Percentiles rank a stretch among this genome's conserved stretches.
Evolutionary conservation across 2,113 vertebrate genomes (phyloP).

Genomic region (Xiphophorus maculatus): DNA sequence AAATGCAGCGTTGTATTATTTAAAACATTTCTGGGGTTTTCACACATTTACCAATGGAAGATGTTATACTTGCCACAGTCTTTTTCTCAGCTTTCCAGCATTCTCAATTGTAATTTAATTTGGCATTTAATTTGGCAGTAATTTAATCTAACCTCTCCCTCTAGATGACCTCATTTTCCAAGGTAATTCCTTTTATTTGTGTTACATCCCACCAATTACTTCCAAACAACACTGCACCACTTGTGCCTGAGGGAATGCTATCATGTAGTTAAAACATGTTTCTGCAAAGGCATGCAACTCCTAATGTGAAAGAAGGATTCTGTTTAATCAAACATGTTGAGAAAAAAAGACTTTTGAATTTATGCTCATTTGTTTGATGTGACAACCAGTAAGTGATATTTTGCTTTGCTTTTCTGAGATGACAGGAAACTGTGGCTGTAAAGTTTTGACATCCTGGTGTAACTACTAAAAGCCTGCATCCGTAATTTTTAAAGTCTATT

Average conservation of each 20-base stretch:
- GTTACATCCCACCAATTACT: neutral
- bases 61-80: neutral
- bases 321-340: neutral
- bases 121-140: neutral
- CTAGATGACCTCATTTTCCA: neutral
- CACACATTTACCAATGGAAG: no score
- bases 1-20: neutral
- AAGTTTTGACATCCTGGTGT: neutral
- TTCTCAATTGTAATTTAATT: neutral
- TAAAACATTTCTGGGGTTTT: neutral
- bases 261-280: neutral
- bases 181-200: neutral
- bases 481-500: no score
- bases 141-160: neutral
- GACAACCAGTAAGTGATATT: no score
- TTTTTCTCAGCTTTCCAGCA: neutral
- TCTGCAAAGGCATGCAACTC: neutral
- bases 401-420: no score
- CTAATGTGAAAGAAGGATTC: rapidly evolving
- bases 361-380: neutral
- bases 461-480: no score
- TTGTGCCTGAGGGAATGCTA: neutral
- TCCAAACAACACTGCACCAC: neutral
- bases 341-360: neutral
- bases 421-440: no score